Base-by-base conservation (phyloP, 2,797 vertebrate species). In the Spinus olivaceus region DNA sequence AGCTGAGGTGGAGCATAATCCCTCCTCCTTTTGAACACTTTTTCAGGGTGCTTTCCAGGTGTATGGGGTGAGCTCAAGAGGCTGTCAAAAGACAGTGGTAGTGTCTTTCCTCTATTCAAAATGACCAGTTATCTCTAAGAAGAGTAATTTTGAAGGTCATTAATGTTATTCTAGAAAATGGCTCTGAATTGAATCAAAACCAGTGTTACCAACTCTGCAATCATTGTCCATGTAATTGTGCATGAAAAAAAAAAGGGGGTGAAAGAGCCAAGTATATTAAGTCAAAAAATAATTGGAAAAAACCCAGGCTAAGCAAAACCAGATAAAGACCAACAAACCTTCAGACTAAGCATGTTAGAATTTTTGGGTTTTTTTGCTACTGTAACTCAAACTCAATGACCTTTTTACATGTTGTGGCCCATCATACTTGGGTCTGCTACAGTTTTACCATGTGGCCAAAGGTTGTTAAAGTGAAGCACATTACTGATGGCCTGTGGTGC, bases 141-240 rank as follows among this genome's bases (percentile, higher is more conserved):
- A 78, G 32, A 86, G 17, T 9, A 8, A 24, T 83, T 88, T 21
- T 90, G 33, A 60, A 76, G 37, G 37, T 86, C 14, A 46, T 46
- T 94, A 73, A 59, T 54, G 35, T 28, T 76, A 44, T 47, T 76
- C 33, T 41, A 72, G 46, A 85, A 92, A 95, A 81, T 19, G 3
- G 12, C 51, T 88, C 82, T 30, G 28, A 76, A 84, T 8, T 77
- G 23, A 72, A 92, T 70, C 50, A 78, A 78, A 86, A 78, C 9
- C 20, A 78, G 12, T 6, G 35, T 32, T 94, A 74, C 19, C 83
- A 81, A 51, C 35, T 74, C 32, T 28, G 59, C 12, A 71, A 49
- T 74, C 64, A 88, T 13, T 33, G 10, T 47, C 61, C 57, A 54
- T 8, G 10, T n/a, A 57, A 86, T 72, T 7, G 7, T 54, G 25